Percentiles rank a stretch among this genome's conserved stretches.
phyloP scores from a whole-genome alignment of 2,888 invertebrate species.

The Agrotis puta region DNA sequence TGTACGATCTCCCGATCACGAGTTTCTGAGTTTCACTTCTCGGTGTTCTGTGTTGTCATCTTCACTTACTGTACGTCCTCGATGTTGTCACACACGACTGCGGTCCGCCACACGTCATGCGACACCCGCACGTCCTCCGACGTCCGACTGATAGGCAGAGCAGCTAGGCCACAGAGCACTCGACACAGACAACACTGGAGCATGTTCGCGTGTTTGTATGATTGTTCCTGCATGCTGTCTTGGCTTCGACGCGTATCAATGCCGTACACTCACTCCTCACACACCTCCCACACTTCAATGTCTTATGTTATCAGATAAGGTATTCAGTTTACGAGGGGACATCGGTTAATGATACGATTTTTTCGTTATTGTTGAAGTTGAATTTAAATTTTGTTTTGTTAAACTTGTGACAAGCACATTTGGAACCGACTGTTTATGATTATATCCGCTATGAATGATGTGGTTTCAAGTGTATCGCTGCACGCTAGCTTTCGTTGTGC shows the following conservation, averaged over 20 bases:
- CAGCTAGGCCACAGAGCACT: constrained; percentile 83
- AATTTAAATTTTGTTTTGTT: constrained; percentile 72
- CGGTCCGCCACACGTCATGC: constrained; percentile 76
- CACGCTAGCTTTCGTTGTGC: constrained; percentile 91
- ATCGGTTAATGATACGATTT: constrained; percentile 63
- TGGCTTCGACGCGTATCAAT: constrained; percentile 85
- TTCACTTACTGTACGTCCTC: constrained; percentile 85
- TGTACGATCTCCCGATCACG: constrained; percentile 86
- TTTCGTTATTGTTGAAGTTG: constrained; percentile 65
- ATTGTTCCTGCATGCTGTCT: constrained; percentile 90
- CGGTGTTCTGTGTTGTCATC: constrained; percentile 89
- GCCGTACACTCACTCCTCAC: constrained; percentile 79
- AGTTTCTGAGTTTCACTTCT: constrained; percentile 84
- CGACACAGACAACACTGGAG: constrained; percentile 86
- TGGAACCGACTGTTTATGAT: constrained; percentile 78
- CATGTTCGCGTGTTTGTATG: constrained; percentile 87
- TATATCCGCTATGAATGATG: constrained; percentile 84
- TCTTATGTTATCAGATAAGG: constrained; percentile 70
- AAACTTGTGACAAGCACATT: constrained; percentile 79
- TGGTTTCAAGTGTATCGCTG: constrained; percentile 88
- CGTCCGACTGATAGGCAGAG: constrained; percentile 70
- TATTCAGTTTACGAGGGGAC: constrained; percentile 66
- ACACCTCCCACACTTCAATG: constrained; percentile 78
- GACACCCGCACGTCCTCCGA: constrained; percentile 69
- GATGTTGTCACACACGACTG: constrained; percentile 83